Evolutionary conservation across 2,888 invertebrate genomes (phyloP), one percentile per base, ranked within the genome.

Genomic region (Ophioninae sp.): DNA sequence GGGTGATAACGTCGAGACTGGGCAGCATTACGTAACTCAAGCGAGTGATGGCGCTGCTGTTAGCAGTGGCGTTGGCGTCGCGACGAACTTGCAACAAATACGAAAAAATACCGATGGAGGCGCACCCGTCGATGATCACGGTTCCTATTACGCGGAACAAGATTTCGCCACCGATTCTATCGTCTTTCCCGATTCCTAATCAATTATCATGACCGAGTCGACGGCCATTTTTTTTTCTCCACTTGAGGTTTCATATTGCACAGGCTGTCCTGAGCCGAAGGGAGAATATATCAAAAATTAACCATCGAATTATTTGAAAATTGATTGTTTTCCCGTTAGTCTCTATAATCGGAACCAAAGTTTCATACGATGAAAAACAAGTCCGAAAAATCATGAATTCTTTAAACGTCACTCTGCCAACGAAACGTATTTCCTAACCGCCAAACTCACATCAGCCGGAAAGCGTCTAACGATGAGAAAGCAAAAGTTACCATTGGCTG

Each of bases 141-240:
- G 83, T 73, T 13, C 59, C 58, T 75, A 81, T 79, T 75, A 79
- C 64, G 81, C 88, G 84, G 88, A 85, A 82, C 79, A 86, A 85
- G 85, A 87, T 79, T 81, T 87, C 77, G 68, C 87, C 83, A 85
- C 87, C 83, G 89, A 89, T 84, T 86, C 89, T 85, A 88, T 89
- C 86, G 86, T 89, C 76, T 90, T 89, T 84, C 89, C 89, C 75
- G 79, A 86, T 77, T 88, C 87, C 87, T 89, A 89, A 89, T 87
- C 82, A 9, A 71, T 23, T 67, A 37, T 3, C 20, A 64, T 5
- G 30, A 30, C 22, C 20, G 20, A 58, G 39, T 17, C 1, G 41
- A 67, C 37, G 30, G 39, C 23, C n/a, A 30, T 59, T 51, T 64
- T 6, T 65, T 79, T 59, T 39, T 41, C 51, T 58, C 22, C 20